Evolutionary conservation across 2,797 vertebrate species (phyloP).

Genomic region (Leucoraja ocellata): DNA sequence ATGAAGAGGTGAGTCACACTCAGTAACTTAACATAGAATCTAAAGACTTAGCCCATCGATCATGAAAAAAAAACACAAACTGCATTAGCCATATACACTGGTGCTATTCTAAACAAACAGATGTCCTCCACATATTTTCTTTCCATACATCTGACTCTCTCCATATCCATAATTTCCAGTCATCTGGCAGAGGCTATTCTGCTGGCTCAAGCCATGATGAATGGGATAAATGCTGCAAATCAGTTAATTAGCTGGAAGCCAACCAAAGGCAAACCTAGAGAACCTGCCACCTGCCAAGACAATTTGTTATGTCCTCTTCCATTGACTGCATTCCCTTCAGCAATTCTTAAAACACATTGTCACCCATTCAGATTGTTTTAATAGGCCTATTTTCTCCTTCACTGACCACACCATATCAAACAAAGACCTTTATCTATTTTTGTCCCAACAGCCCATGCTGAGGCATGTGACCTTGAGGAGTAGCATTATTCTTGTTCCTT

Average conservation of each 20-base stretch:
- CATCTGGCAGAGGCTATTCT: neutral
- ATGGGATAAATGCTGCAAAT: neutral
- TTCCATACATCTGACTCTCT: neutral
- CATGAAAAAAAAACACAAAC: too few species aligned
- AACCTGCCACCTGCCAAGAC: neutral
- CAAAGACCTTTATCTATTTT: neutral
- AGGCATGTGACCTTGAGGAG: neutral
- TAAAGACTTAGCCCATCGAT: neutral
- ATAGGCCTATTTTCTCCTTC: neutral
- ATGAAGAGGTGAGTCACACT: slow-evolving; percentile 31
- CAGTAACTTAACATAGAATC: slow-evolving; percentile 20
- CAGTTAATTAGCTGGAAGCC: neutral
- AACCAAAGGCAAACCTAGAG: neutral
- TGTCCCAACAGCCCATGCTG: neutral
- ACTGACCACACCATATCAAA: neutral
- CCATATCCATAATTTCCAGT: neutral
- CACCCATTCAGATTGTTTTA: neutral
- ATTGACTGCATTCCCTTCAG: neutral
- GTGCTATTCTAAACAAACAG: neutral
- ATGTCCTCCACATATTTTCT: neutral
- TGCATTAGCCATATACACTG: neutral
- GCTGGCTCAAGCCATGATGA: neutral
- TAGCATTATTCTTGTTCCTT: neutral
- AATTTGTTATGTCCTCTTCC: neutral
- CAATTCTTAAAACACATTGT: neutral